phyloP scores from a whole-genome alignment of 2,888 invertebrate species.

The Carcina quercana region DNA sequence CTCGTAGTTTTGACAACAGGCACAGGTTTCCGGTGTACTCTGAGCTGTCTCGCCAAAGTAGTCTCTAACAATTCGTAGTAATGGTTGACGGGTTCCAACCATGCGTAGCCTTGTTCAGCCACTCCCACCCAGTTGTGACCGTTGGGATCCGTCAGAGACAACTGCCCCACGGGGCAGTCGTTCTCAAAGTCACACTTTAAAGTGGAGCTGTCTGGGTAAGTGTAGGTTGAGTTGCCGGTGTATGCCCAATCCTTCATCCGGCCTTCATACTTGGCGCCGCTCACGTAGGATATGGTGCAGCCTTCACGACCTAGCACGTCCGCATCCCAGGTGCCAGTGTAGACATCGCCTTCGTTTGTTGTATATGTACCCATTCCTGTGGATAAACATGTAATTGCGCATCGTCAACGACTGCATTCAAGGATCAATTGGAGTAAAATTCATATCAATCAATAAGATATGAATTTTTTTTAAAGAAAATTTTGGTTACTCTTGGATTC shows the following conservation, averaged over 20 bases:
- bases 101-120: constrained; percentile 48
- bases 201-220: constrained; percentile 63
- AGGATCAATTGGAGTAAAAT: no score
- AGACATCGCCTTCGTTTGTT: constrained; percentile 74
- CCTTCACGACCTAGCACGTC: constrained; percentile 59
- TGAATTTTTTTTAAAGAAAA: background rate
- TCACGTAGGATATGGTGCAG: constrained; percentile 49
- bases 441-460: background rate
- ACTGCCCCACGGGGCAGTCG: constrained; percentile 60
- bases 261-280: constrained; percentile 68
- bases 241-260: constrained; percentile 63
- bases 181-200: constrained; percentile 61
- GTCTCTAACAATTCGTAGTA: constrained; percentile 49
- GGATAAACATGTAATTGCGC: background rate
- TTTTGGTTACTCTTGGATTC: no score
- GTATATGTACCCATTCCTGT: constrained; percentile 69
- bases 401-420: no score
- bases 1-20: no score
- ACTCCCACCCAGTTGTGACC: constrained; percentile 69
- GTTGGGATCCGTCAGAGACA: constrained; percentile 65
- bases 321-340: constrained; percentile 70
- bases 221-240: constrained; percentile 60
- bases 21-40: no score
- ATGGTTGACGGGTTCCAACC: constrained; percentile 58
- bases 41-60: no score